These are phyloP conservation scores for Hemibagrus guttatus DNA, from an alignment of 2,797 vertebrate species.

Conservation along the genomic window DNA sequence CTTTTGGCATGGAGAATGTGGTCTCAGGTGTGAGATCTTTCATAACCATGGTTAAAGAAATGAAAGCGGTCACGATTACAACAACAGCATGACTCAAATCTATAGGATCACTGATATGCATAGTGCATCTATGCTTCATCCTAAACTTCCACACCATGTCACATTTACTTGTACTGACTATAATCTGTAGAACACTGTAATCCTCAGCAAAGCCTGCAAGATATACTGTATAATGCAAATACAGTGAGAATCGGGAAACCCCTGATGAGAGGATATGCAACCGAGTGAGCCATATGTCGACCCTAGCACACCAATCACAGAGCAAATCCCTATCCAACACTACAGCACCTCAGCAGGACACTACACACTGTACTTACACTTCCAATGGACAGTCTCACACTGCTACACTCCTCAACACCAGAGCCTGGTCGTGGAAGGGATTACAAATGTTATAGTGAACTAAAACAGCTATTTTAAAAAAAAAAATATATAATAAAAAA, in stretches of 20 bases:
- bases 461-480: neutral
- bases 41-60: neutral
- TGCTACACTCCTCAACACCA: neutral
- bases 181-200: neutral
- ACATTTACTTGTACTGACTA: neutral
- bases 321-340: neutral
- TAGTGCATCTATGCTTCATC: neutral
- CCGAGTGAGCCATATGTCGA: slow-evolving; percentile 30
- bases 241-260: slow-evolving; percentile 10
- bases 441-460: neutral
- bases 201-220: slow-evolving; percentile 2
- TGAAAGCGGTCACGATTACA: neutral
- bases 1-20: neutral
- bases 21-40: neutral
- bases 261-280: slow-evolving; percentile 15
- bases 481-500: no score
- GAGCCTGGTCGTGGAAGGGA: neutral
- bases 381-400: neutral
- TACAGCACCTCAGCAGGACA: neutral
- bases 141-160: neutral
- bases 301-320: neutral
- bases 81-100: neutral
- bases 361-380: neutral
- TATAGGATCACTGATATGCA: neutral
- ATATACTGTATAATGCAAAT: neutral